Percentiles rank a stretch among this genome's conserved stretches.
Evolutionary conservation across 2,888 invertebrate genomes (phyloP).

Genomic region (Andrena haemorrhoa): DNA sequence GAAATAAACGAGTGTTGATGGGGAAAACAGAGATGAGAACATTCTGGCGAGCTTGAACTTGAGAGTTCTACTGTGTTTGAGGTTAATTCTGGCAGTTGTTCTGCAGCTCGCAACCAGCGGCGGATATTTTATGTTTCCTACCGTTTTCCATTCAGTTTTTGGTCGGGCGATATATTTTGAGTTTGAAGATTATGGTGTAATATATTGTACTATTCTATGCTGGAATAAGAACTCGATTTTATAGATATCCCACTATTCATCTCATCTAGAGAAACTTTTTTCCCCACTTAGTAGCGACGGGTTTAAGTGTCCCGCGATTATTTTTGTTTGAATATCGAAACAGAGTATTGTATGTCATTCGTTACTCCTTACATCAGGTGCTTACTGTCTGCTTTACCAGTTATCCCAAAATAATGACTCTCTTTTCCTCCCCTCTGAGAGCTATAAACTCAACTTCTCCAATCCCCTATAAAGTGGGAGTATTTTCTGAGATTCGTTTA

Average conservation of each 20-base stretch:
- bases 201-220: too few species aligned
- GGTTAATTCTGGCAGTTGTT: background rate
- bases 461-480: conserved; percentile 1
- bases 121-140: too few species aligned
- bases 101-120: background rate
- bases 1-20: conserved; percentile 23
- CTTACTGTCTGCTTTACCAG: background rate
- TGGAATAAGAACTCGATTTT: too few species aligned
- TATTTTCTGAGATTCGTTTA: conserved; percentile 6
- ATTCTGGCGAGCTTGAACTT: conserved; percentile 6
- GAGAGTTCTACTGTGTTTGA: background rate
- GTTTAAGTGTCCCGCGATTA: too few species aligned
- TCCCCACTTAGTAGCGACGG: too few species aligned
- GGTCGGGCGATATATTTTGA: too few species aligned
- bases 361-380: background rate
- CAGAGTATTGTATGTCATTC: too few species aligned
- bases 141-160: too few species aligned
- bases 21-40: conserved; percentile 8
- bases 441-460: background rate
- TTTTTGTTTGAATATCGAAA: too few species aligned
- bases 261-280: too few species aligned
- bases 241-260: too few species aligned
- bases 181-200: too few species aligned
- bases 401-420: background rate
- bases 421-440: background rate